These are phyloP conservation scores for Urosaurus nigricauda DNA, from an alignment of 2,797 vertebrate species.

Conservation along the genomic window DNA sequence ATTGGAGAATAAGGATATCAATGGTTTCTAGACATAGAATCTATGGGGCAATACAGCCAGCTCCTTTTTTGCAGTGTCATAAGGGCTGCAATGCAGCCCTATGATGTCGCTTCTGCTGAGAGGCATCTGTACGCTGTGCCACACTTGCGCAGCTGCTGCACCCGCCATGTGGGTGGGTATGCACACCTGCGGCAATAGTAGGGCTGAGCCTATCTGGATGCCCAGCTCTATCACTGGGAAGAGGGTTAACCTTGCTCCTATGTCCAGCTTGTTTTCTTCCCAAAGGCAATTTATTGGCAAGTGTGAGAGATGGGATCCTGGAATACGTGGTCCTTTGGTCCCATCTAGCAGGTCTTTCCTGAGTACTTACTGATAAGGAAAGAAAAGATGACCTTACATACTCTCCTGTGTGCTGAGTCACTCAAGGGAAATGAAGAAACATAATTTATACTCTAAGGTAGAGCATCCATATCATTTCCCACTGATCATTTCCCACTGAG, in stretches of 20 bases:
- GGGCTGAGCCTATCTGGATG: no score
- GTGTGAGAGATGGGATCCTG: not conserved
- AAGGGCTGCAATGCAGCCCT: no score
- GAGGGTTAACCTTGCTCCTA: not conserved
- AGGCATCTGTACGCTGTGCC: no score
- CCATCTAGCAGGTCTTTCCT: not conserved
- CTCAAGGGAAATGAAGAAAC: constrained; percentile 16
- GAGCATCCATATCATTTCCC: not conserved
- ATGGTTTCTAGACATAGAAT: not conserved
- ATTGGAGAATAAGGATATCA: no score
- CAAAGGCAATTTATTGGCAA: not conserved
- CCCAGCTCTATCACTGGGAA: no score
- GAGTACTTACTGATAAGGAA: not conserved
- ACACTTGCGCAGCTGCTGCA: no score
- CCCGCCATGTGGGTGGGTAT: no score
- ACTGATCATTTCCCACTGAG: constrained; percentile 14
- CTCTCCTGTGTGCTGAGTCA: not conserved
- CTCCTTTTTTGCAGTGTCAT: no score
- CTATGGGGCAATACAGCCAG: no score
- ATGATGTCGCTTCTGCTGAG: no score
- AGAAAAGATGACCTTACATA: not conserved
- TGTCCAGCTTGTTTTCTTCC: not conserved
- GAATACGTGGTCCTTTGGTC: not conserved
- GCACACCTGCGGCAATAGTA: no score
- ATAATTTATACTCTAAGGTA: not conserved